A percentile compares a stretch with the other conserved stretches of the same genome.
Evolutionary conservation across 1,140 invertebrate species (phyloP).

Genomic region (Drosophila kanapiae): DNA sequence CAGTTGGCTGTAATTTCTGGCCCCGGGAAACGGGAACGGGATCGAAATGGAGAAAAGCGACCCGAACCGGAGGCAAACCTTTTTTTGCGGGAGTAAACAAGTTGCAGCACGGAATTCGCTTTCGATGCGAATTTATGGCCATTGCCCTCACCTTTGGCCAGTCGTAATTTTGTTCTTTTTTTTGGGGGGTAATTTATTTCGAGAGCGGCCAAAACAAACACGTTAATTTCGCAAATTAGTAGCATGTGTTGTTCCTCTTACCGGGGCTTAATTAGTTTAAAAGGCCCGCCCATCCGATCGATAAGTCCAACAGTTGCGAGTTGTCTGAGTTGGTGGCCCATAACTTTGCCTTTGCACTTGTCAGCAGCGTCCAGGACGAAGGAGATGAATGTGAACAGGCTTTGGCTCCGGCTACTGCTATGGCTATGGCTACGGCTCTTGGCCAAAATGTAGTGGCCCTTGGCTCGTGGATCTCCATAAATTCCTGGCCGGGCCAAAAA

Average conservation of each 20-base stretch:
- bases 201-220: conserved; percentile 68
- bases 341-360: conserved; percentile 65
- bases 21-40: not conserved
- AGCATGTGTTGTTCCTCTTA: conserved; percentile 66
- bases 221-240: conserved; percentile 77
- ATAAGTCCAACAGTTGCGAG: conserved; percentile 77
- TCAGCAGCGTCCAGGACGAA: conserved; percentile 65
- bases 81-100: conserved; percentile 63
- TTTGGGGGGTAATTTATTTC: conserved; percentile 62
- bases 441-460: conserved; percentile 60
- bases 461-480: conserved; percentile 71
- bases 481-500: conserved; percentile 57
- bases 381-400: conserved; percentile 54
- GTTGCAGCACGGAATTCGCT: conserved; percentile 63
- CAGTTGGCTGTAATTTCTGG: conserved; percentile 60
- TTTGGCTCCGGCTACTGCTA: not conserved
- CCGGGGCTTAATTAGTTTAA: conserved; percentile 76
- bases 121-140: conserved; percentile 73
- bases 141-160: conserved; percentile 54
- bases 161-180: conserved; percentile 31
- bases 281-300: conserved; percentile 61
- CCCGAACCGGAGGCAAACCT: conserved; percentile 33
- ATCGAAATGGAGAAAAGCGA: conserved; percentile 2
- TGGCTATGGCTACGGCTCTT: conserved; percentile 26
- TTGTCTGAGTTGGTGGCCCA: conserved; percentile 46